Base-by-base conservation (phyloP, 2,113 vertebrate species). In the Barnardius zonarius region DNA sequence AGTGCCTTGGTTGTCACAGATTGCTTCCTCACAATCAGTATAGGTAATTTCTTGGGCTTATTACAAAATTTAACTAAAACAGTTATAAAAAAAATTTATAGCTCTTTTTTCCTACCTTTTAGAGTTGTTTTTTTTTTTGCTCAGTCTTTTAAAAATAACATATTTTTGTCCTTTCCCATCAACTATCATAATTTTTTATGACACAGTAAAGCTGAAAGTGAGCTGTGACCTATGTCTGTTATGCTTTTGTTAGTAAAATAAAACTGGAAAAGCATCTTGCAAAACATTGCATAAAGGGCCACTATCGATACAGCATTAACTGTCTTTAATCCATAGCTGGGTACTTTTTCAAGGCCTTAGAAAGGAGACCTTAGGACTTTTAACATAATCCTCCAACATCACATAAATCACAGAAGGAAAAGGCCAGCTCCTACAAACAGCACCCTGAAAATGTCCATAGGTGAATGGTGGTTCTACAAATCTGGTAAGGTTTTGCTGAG, bases 401-500 rank as follows among this genome's bases (percentile, higher is more conserved):
- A 84, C 9, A 6, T 85, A 94, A 92, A 79, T 92, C 62, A 86
- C 15, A 55, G 62, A 76, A 46, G 69, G 69, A 41, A 93, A 94
- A 51, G 31, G 4, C 16, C 76, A 92, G 28, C 62, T 80, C 77
- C 67, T 69, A 54, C 82, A 89, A 81, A 93, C 68, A 49, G 15
- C 63, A 72, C 41, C 46, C 85, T 75, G 76, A 72, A 92, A 91
- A 91, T 16, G 39, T 10, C 46, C 0, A 1, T 31, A 49, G 57
- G 76, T 37, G 9, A 92, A 88, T 68, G 55, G 62, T 86, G 43
- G 44, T 92, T 88, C 11, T 10, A 78, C 67, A 93, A 17, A 92
- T 88, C 80, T 73, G 88, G 73, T 20, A 66, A 54, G 41, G 63
- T 91, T 97, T 92, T 93, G 88, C 96, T 94, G 94, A 93, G 92